phyloP scores from a whole-genome alignment of 1,140 invertebrate genomes.

The Drosophila seguyi region DNA sequence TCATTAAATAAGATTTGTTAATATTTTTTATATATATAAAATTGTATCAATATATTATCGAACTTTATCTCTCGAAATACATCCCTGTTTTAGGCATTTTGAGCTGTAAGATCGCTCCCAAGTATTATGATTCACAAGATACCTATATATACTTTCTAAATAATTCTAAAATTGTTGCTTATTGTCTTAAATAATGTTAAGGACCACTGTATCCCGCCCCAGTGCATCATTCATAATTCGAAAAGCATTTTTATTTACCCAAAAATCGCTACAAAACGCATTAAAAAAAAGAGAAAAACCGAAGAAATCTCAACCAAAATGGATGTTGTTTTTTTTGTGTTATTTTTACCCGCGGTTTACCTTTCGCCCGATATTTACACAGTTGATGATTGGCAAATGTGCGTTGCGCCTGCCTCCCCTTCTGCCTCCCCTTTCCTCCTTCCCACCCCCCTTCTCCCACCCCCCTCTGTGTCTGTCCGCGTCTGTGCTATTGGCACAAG shows the following conservation, averaged over 20 bases:
- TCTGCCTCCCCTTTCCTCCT: too few relatives aligned
- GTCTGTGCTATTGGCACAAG: constrained; percentile 41
- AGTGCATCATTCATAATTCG: constrained; percentile 60
- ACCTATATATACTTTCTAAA: not conserved
- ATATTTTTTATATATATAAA: too few relatives aligned
- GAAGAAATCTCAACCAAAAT: constrained; percentile 10
- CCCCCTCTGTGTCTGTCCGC: not conserved
- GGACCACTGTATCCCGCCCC: constrained; percentile 12
- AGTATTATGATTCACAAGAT: not conserved
- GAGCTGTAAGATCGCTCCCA: not conserved
- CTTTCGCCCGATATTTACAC: constrained; percentile 47
- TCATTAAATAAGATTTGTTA: too few relatives aligned
- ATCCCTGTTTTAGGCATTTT: not conserved
- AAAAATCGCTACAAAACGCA: constrained; percentile 30
- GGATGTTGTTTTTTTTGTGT: constrained; percentile 23
- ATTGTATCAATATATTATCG: not conserved
- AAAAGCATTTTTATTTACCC: constrained; percentile 61
- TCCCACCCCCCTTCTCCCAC: not conserved
- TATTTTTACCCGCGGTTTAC: constrained; percentile 53
- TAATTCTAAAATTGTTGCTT: not conserved
- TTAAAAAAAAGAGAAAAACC: not conserved
- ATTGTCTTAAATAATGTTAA: not conserved
- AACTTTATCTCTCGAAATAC: not conserved
- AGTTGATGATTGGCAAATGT: constrained; percentile 52
- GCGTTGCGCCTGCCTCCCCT: constrained; percentile 7